Conservation (phyloP, 1,140 invertebrate species). For the Mylabris phalerata region DNA sequence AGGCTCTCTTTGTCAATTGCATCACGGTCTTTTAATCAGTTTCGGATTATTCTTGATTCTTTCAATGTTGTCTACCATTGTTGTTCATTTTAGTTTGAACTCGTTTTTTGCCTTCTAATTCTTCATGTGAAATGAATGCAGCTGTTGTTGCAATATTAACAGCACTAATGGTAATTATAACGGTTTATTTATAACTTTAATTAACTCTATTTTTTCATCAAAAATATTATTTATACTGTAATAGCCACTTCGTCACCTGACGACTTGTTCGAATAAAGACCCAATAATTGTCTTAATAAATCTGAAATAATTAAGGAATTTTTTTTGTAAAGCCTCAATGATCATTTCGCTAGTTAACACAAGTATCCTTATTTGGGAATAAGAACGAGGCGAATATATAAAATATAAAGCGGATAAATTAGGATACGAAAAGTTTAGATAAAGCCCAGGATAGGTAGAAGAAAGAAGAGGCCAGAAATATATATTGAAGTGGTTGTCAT, state of each 20-base stretch:
- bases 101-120: no score
- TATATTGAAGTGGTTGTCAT: slow-evolving; percentile 40
- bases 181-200: no score
- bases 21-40: slow-evolving; percentile 25
- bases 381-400: not conserved
- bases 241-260: no score
- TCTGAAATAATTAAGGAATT: no score
- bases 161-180: no score
- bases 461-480: slow-evolving; percentile 5
- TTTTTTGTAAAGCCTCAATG: not conserved
- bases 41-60: slow-evolving; percentile 23
- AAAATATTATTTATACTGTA: no score
- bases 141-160: no score
- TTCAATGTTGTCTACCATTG: not conserved
- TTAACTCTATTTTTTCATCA: no score
- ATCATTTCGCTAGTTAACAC: slow-evolving; percentile 9
- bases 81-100: slow-evolving; percentile 5
- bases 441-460: not conserved
- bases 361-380: slow-evolving; percentile 14
- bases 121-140: no score
- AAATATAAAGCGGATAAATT: slow-evolving; percentile 21
- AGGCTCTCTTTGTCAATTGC: slow-evolving; percentile 4
- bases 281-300: no score
- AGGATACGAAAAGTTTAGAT: slow-evolving; percentile 7
- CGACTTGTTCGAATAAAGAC: no score